Evolutionary conservation across 1,140 invertebrate species (phyloP).

Genomic region (Cecropterus lyciades): DNA sequence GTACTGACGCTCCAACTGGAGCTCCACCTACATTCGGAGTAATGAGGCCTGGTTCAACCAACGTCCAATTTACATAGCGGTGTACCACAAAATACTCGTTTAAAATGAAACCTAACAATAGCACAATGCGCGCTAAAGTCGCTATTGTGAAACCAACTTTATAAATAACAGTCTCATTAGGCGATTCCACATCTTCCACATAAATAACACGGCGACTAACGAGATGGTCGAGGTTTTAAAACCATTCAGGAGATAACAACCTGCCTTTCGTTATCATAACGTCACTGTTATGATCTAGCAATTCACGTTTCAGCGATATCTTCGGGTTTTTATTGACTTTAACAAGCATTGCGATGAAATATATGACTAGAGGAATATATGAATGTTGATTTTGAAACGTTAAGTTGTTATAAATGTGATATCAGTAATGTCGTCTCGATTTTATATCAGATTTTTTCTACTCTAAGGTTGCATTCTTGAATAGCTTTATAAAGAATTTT

Average conservation of each 20-base stretch:
- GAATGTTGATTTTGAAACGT: neutral
- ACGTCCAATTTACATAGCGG: conserved; percentile 76
- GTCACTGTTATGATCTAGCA: conserved; percentile 37
- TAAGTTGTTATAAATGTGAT: too few relatives aligned
- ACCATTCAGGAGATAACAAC: conserved; percentile 38
- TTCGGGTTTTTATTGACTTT: conserved; percentile 4
- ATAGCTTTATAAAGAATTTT: too few relatives aligned
- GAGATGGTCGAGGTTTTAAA: conserved; percentile 50
- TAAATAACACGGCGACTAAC: conserved; percentile 68
- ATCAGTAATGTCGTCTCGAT: too few relatives aligned
- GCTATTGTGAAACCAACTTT: conserved; percentile 70
- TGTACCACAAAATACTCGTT: conserved; percentile 70
- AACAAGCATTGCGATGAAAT: conserved; percentile 14
- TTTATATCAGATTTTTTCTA: too few relatives aligned
- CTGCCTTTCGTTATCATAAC: conserved; percentile 37
- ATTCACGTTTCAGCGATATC: conserved; percentile 16
- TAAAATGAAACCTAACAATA: conserved; percentile 78
- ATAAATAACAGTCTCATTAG: conserved; percentile 82
- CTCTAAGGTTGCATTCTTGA: too few relatives aligned
- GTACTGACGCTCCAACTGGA: conserved; percentile 14
- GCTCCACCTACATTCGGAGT: conserved; percentile 27
- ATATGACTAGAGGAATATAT: neutral
- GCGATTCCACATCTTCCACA: conserved; percentile 64
- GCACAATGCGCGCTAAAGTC: conserved; percentile 76
- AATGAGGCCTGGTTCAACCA: conserved; percentile 43